A percentile compares a stretch with the other conserved stretches of the same genome.
phyloP scores from a whole-genome alignment of 2,113 vertebrate species.

The Pteropus alecto region DNA sequence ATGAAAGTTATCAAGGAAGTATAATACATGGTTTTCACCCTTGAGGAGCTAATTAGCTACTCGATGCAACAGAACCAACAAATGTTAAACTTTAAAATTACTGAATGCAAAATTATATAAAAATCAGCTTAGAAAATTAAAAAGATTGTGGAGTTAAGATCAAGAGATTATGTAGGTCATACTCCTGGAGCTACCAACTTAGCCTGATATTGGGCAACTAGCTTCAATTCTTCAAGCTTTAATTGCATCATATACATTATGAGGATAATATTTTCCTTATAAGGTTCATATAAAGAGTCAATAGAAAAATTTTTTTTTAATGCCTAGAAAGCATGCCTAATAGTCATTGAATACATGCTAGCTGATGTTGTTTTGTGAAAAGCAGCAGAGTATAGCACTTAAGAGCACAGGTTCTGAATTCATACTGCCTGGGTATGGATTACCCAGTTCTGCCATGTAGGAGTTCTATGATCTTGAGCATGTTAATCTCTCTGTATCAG shows the following conservation, averaged over 20 bases:
- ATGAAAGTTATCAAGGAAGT: not conserved
- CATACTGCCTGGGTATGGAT: not conserved
- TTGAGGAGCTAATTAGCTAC: not conserved
- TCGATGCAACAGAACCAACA: not conserved
- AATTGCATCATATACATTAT: not conserved
- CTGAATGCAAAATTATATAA: not conserved
- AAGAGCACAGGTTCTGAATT: not conserved
- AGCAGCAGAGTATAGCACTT: not conserved
- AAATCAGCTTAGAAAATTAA: not conserved
- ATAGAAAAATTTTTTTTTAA: not conserved
- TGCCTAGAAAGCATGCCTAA: not conserved
- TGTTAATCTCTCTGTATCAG: not conserved
- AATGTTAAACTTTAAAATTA: not conserved
- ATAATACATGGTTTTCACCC: not conserved
- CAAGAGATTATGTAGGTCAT: not conserved
- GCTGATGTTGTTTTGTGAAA: not conserved
- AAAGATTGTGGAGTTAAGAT: not conserved
- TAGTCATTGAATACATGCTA: not conserved
- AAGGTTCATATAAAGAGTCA: not conserved
- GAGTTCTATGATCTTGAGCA: not conserved
- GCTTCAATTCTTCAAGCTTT: not conserved
- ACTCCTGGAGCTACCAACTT: not conserved
- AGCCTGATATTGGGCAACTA: not conserved
- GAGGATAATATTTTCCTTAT: not conserved
- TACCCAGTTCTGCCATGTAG: not conserved